Percentiles rank a stretch among this genome's conserved stretches.
These are phyloP conservation scores for Invenusta paracnida DNA, from an alignment of 2,888 invertebrate species.

Conservation along the genomic window DNA sequence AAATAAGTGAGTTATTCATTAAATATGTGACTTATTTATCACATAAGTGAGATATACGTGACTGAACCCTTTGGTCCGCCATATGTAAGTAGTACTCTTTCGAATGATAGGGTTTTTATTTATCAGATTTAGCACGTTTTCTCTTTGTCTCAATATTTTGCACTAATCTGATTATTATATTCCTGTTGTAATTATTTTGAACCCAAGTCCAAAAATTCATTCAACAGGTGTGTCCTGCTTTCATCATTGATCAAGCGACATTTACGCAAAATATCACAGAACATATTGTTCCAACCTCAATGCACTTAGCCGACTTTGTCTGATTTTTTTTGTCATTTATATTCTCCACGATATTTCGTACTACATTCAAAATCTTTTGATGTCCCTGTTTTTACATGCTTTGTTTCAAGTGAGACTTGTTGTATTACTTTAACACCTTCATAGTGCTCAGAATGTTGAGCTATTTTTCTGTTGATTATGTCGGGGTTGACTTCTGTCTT, in stretches of 20 bases:
- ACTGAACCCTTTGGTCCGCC: neutral
- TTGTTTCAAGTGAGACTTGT: too few relatives aligned
- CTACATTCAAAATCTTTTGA: neutral
- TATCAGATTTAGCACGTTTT: neutral
- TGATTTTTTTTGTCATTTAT: neutral
- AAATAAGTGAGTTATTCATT: too few relatives aligned
- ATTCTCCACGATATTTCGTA: neutral
- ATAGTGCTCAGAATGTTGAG: neutral
- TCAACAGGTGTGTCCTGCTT: neutral
- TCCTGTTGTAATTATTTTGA: neutral
- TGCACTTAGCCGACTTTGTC: neutral
- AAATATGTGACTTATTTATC: too few relatives aligned
- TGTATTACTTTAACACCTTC: neutral
- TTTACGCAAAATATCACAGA: neutral
- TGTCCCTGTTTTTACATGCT: neutral
- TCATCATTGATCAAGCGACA: neutral
- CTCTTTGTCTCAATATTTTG: too few relatives aligned
- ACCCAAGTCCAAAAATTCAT: neutral
- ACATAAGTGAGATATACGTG: too few relatives aligned
- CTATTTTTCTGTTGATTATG: neutral
- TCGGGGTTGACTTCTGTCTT: neutral
- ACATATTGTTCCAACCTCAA: neutral
- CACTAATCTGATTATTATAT: neutral
- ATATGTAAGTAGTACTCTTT: neutral
- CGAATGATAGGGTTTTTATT: neutral